Evolutionary conservation across 2,797 vertebrate species (phyloP).

Genomic region (Oceanodroma leucorhoa): DNA sequence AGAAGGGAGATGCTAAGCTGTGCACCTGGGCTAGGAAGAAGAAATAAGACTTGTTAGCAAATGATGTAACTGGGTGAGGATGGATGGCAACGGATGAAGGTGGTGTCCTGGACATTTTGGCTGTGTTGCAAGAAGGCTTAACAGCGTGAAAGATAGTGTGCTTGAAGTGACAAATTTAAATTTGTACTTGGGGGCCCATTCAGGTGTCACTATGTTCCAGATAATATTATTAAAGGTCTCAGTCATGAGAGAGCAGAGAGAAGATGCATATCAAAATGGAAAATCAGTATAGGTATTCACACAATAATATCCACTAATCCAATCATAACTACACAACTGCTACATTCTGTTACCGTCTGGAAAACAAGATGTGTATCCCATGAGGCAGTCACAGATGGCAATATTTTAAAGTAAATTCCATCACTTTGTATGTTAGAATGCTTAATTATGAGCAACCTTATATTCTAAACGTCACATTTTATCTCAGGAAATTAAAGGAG

Average conservation of each 20-base stretch:
- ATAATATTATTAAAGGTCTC: background rate
- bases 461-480: slow-evolving; percentile 1
- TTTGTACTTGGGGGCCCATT: background rate
- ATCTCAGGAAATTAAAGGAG: slow-evolving; percentile 67
- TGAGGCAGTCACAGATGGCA: background rate
- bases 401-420: slow-evolving; percentile 30
- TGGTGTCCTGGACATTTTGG: background rate
- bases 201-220: background rate
- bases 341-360: background rate
- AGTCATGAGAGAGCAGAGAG: background rate
- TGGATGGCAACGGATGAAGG: background rate
- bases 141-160: background rate
- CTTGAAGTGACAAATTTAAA: background rate
- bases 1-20: background rate
- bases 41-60: background rate
- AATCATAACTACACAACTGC: background rate
- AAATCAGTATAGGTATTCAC: background rate
- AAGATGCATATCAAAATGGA: background rate
- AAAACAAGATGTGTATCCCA: slow-evolving; percentile 8
- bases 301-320: slow-evolving; percentile 28
- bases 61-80: background rate
- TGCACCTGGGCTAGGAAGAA: background rate
- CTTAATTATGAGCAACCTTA: slow-evolving; percentile 55
- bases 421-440: slow-evolving; percentile 35
- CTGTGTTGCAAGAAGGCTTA: background rate